Evolutionary conservation across 2,113 vertebrate genomes (phyloP).

Genomic region (Myotis davidii): DNA sequence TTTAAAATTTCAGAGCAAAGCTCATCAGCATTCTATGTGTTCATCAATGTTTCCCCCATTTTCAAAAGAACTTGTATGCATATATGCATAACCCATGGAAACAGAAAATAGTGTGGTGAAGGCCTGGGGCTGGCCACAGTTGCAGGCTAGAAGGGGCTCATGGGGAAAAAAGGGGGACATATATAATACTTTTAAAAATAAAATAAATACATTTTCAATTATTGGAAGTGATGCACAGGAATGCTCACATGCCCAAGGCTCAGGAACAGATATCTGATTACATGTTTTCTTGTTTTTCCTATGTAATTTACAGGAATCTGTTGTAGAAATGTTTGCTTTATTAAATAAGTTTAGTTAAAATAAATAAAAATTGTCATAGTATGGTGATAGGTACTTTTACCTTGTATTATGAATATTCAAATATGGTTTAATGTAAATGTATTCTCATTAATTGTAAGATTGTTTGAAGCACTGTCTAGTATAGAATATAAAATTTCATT

Average conservation of each 20-base stretch:
- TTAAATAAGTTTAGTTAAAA: neutral
- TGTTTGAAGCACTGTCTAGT: neutral
- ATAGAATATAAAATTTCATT: neutral
- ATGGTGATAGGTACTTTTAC: neutral
- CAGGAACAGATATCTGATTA: neutral
- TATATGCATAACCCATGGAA: too few species aligned
- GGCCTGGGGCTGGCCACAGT: too few species aligned
- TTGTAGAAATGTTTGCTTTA: neutral
- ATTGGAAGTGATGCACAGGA: neutral
- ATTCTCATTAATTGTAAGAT: neutral
- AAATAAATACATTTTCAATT: neutral
- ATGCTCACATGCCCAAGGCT: neutral
- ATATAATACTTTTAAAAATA: too few species aligned
- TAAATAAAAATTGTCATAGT: neutral
- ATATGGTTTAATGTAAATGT: neutral
- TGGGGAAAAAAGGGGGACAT: too few species aligned
- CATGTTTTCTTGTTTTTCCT: neutral
- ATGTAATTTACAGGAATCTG: neutral
- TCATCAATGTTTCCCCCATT: neutral
- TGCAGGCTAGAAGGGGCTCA: too few species aligned
- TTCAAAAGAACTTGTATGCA: too few species aligned
- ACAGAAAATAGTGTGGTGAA: too few species aligned
- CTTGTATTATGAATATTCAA: neutral
- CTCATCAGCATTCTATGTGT: neutral
- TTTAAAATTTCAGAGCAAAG: neutral